phyloP scores from a whole-genome alignment of 1,140 invertebrate species.

The Campoletis sonorensis region DNA sequence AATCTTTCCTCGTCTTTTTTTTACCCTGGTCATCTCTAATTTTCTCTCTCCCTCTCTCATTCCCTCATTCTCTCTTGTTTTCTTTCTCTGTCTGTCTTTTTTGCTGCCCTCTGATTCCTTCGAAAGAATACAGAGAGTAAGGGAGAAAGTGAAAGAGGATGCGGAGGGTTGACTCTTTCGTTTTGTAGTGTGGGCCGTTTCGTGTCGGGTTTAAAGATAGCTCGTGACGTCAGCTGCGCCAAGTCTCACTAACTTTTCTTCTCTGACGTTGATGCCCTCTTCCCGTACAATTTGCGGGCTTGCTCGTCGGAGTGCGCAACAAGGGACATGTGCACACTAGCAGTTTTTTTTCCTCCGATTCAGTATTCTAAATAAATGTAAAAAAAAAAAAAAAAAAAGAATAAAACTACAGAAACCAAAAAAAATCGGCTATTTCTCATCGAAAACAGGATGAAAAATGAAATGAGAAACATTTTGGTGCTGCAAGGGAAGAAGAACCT shows the following conservation, averaged over 20 bases:
- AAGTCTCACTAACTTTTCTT: conserved; percentile 48
- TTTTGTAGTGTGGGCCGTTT: conserved; percentile 45
- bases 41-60: not conserved
- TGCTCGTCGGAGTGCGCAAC: no score
- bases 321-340: no score
- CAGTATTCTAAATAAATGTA: no score
- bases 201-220: conserved; percentile 64
- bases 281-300: not conserved
- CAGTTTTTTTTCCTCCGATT: no score
- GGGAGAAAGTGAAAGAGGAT: conserved; percentile 18
- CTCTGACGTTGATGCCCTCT: conserved; percentile 39
- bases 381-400: no score
- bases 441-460: no score
- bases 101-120: not conserved
- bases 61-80: not conserved
- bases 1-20: conserved; percentile 19
- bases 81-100: not conserved
- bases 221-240: conserved; percentile 59
- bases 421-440: no score
- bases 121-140: not conserved
- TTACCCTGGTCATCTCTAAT: not conserved
- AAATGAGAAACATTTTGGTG: no score
- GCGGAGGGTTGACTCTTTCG: conserved; percentile 20
- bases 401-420: not conserved
- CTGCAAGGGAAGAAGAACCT: no score